These are phyloP conservation scores for Sarcoramphus papa DNA, from an alignment of 2,797 vertebrate species.

Conservation along the genomic window DNA sequence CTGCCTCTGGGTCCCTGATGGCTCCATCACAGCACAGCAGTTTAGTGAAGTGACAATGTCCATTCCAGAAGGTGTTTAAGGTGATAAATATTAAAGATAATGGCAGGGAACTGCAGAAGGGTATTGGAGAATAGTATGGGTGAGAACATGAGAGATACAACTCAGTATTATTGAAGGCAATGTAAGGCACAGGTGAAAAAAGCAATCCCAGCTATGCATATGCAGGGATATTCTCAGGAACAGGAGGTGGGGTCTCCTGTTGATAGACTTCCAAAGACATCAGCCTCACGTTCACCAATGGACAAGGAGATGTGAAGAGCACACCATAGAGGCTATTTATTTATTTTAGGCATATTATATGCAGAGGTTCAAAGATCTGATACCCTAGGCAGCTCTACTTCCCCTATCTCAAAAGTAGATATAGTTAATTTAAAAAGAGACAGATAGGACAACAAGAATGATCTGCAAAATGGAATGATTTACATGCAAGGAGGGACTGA, in stretches of 20 bases:
- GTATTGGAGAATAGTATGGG: not conserved
- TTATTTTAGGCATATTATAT: not conserved
- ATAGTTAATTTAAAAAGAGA: not conserved
- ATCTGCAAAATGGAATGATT: not conserved
- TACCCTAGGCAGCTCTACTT: not conserved
- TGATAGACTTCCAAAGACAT: not conserved
- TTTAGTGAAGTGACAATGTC: not conserved
- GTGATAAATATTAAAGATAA: not conserved
- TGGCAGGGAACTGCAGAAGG: not conserved
- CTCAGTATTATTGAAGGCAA: not conserved
- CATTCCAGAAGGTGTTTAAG: not conserved
- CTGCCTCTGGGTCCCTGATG: not conserved
- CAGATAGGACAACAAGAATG: not conserved
- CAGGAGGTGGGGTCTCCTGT: not conserved
- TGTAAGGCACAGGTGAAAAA: not conserved
- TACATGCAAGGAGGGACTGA: not conserved
- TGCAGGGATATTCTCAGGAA: not conserved
- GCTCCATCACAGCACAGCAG: not conserved
- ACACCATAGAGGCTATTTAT: not conserved
- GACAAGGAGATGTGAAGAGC: not conserved
- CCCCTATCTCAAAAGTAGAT: not conserved
- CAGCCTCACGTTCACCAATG: not conserved
- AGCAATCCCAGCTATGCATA: not conserved
- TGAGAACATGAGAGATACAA: not conserved
- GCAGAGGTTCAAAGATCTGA: not conserved